Percentiles rank a stretch among this genome's conserved stretches.
Conservation (phyloP, 2,888 invertebrate genomes). For the Thecocarcelia acutangulata region DNA sequence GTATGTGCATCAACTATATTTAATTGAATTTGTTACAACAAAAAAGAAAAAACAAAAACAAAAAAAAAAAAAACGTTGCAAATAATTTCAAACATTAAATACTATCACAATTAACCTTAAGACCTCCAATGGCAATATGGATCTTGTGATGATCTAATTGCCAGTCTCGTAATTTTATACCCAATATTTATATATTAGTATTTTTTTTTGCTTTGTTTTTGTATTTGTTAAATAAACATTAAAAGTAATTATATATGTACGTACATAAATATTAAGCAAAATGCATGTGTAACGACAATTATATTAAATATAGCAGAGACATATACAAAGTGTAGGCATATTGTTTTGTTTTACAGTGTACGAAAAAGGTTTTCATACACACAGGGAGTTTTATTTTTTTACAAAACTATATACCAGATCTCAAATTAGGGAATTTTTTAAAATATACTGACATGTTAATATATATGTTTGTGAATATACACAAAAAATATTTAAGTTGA, state of each 20-base stretch:
- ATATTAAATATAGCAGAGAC: not conserved
- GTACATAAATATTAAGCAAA: not conserved
- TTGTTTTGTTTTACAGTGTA: not conserved
- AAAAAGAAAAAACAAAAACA: slow-evolving; percentile 1
- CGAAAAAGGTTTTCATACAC: not conserved
- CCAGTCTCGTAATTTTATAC: slow-evolving; percentile 45
- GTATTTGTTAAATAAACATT: not conserved
- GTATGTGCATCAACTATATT: slow-evolving; percentile 9
- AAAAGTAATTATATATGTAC: not conserved
- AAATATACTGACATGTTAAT: no score
- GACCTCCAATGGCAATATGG: slow-evolving; percentile 57
- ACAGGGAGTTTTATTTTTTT: no score
- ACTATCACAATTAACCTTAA: slow-evolving; percentile 61
- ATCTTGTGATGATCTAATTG: slow-evolving; percentile 64
- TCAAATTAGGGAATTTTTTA: no score
- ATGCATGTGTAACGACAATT: slow-evolving; percentile 16
- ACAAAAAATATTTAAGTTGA: not conserved
- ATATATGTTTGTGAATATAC: no score
- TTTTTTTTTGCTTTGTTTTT: no score
- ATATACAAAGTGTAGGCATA: slow-evolving; percentile 4
- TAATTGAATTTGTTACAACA: not conserved
- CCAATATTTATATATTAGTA: slow-evolving; percentile 5
- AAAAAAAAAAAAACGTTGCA: not conserved
- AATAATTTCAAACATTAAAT: slow-evolving; percentile 38
- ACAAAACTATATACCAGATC: no score